Conservation (phyloP, 37 sponge, comb jelly and placozoan species). For the Geodia barretti region DNA sequence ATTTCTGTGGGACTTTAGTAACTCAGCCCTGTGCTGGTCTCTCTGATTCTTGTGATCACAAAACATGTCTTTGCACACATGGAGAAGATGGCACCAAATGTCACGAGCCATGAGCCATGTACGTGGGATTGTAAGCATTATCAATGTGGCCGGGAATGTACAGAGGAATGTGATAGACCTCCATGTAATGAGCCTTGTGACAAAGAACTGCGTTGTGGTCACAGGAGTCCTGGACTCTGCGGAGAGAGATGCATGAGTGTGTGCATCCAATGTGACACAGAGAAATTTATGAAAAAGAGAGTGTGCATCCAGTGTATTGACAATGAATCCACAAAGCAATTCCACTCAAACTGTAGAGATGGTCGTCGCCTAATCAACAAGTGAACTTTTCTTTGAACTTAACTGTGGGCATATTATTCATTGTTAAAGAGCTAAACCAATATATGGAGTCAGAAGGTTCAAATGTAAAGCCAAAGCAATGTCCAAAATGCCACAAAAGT, state of each 20-base stretch:
- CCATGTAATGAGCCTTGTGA: conserved; percentile 61
- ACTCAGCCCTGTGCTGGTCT: conserved; percentile 5
- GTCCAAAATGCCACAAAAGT: conserved; percentile 9
- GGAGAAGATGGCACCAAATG: too few relatives aligned
- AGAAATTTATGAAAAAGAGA: conserved; percentile 25
- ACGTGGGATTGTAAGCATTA: conserved; percentile 32
- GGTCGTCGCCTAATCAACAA: too few relatives aligned
- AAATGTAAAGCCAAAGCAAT: too few relatives aligned
- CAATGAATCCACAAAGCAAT: too few relatives aligned
- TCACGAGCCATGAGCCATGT: conserved; percentile 49
- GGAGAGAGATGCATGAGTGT: conserved; percentile 68
- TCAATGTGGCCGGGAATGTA: conserved; percentile 47
- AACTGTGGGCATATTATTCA: conserved; percentile 46
- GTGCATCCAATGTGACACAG: conserved; percentile 45
- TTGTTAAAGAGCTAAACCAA: conserved; percentile 33
- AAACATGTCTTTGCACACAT: too few relatives aligned
- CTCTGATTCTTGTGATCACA: neutral
- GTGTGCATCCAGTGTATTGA: too few relatives aligned
- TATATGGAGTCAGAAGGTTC: neutral
- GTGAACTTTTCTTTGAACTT: too few relatives aligned
- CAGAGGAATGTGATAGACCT: conserved; percentile 55
- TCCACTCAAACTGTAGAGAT: too few relatives aligned
- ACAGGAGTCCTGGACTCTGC: conserved; percentile 71
- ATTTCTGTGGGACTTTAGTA: conserved; percentile 41
- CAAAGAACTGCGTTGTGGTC: conserved; percentile 57